phyloP scores from a whole-genome alignment of 1,140 invertebrate genomes.

The Lordiphosa stackelbergi region DNA sequence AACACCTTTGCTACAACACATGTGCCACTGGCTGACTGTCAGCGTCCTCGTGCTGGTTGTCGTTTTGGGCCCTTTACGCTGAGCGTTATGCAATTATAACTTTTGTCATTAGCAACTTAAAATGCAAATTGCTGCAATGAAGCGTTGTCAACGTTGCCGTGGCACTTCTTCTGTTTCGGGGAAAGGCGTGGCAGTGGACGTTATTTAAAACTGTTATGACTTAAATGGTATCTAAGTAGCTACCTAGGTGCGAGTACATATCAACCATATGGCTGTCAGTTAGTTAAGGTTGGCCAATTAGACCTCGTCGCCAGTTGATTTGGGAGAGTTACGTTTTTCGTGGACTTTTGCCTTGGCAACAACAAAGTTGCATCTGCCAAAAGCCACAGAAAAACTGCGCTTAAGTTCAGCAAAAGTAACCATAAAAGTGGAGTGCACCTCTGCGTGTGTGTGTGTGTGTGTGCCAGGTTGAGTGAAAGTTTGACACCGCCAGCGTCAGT shows the following conservation, averaged over 20 bases:
- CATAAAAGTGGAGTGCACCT: slow-evolving; percentile 46
- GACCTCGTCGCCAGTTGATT: slow-evolving; percentile 59
- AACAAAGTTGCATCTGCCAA: slow-evolving; percentile 35
- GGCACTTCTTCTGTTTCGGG: slow-evolving; percentile 34
- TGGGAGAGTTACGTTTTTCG: slow-evolving; percentile 41
- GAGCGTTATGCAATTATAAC: slow-evolving; percentile 75
- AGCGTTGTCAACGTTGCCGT: slow-evolving; percentile 53
- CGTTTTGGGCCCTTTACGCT: slow-evolving; percentile 36
- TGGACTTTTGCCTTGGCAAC: slow-evolving; percentile 20
- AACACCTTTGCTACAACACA: slow-evolving; percentile 43
- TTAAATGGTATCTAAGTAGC: slow-evolving; percentile 73
- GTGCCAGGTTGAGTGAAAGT: slow-evolving; percentile 37
- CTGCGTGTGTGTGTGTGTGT: neutral
- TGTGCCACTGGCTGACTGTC: slow-evolving; percentile 9
- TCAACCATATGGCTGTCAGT: slow-evolving; percentile 35
- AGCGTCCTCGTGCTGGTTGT: slow-evolving; percentile 4
- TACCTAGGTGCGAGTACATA: slow-evolving; percentile 29
- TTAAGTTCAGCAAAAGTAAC: slow-evolving; percentile 31
- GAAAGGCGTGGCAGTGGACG: slow-evolving; percentile 16
- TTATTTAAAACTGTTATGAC: slow-evolving; percentile 68
- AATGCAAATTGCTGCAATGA: slow-evolving; percentile 75
- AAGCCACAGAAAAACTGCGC: slow-evolving; percentile 36
- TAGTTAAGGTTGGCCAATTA: slow-evolving; percentile 43
- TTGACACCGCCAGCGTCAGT: neutral
- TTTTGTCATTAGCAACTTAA: slow-evolving; percentile 76